Percentiles rank a stretch among this genome's conserved stretches.
Evolutionary conservation across 2,797 vertebrate genomes (phyloP).

Genomic region (Ceyx erithaca): DNA sequence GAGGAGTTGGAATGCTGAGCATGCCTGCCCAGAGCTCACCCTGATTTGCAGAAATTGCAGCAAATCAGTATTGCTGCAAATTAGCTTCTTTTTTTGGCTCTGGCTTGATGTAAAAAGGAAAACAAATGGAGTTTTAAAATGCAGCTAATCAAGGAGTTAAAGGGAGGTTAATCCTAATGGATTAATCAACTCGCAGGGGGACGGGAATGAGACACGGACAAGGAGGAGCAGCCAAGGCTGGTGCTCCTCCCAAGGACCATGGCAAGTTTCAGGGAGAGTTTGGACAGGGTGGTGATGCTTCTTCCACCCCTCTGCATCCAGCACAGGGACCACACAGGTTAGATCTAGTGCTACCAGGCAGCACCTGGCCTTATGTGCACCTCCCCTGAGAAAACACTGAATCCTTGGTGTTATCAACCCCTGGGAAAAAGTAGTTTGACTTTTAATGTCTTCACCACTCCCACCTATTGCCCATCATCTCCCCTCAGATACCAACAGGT

Average conservation of each 20-base stretch:
- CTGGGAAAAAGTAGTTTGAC: background rate
- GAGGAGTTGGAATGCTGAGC: slow-evolving; percentile 68
- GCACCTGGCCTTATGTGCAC: background rate
- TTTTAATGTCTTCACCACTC: background rate
- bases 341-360: background rate
- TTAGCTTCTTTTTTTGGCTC: slow-evolving; percentile 68
- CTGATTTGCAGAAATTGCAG: slow-evolving; percentile 80
- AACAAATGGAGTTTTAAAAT: slow-evolving; percentile 80
- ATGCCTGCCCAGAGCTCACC: background rate
- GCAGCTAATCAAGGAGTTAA: slow-evolving; percentile 81
- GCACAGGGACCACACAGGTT: background rate
- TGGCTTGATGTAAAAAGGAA: slow-evolving; percentile 75
- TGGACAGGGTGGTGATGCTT: background rate
- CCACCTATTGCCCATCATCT: background rate
- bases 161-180: slow-evolving; percentile 78
- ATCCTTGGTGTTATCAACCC: rapidly evolving
- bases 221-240: background rate
- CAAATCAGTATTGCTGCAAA: slow-evolving; percentile 76
- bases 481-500: background rate
- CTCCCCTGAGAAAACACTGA: background rate
- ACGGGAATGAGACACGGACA: background rate
- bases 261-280: background rate
- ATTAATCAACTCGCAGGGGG: slow-evolving; percentile 73
- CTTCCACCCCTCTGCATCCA: background rate
- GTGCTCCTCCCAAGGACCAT: background rate